These are phyloP conservation scores for Megalopta genalis DNA, from an alignment of 1,140 invertebrate genomes.

Conservation along the genomic window DNA sequence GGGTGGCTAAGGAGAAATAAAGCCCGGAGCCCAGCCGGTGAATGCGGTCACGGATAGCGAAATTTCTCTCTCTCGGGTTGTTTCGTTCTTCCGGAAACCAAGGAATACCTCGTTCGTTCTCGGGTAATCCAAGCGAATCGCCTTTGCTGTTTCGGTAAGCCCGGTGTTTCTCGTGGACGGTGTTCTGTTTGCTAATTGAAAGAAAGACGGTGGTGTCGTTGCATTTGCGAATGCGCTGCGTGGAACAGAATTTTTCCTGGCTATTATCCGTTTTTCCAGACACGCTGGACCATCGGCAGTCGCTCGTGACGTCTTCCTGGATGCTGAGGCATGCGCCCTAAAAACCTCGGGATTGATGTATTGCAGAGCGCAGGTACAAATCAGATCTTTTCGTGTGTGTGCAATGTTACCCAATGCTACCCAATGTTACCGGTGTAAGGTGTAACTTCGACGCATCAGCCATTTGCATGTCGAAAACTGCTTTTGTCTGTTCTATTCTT, in stretches of 20 bases:
- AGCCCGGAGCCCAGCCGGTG: slow-evolving; percentile 58
- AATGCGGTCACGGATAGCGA: slow-evolving; percentile 55
- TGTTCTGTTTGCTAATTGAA: not conserved
- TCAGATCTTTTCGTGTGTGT: slow-evolving; percentile 9
- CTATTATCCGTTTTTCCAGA: slow-evolving; percentile 6
- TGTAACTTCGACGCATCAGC: not conserved
- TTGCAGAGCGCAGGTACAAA: slow-evolving; percentile 78
- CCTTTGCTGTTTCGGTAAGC: not conserved
- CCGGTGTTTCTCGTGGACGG: not conserved
- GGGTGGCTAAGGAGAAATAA: slow-evolving; percentile 55
- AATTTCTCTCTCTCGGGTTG: slow-evolving; percentile 37
- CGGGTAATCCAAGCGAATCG: not conserved
- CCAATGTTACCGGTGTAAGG: too few species aligned
- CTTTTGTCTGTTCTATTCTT: not conserved
- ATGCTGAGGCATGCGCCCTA: slow-evolving; percentile 78
- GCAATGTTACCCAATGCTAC: too few species aligned
- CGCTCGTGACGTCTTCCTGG: slow-evolving; percentile 64
- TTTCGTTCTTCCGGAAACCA: slow-evolving; percentile 6
- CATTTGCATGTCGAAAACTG: slow-evolving; percentile 1
- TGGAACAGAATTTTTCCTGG: not conserved
- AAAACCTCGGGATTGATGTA: slow-evolving; percentile 78
- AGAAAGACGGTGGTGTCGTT: too few species aligned
- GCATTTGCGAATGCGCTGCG: too few species aligned
- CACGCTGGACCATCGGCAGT: slow-evolving; percentile 26
- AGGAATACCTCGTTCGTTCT: not conserved